Base-by-base conservation (phyloP, 2,888 invertebrate genomes). In the Notodonta ziczac region DNA sequence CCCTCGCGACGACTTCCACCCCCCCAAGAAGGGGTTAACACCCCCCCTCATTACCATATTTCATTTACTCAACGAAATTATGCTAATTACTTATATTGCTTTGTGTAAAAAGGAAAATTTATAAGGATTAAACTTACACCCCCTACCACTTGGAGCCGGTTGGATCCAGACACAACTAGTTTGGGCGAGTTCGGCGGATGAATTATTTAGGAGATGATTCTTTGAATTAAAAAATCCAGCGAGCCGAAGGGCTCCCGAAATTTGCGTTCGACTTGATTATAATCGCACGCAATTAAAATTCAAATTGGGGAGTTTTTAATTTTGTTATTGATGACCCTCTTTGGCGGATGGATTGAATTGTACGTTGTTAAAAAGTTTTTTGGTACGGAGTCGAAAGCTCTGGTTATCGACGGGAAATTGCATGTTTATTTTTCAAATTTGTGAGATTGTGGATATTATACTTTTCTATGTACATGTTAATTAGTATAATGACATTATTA, bases 41-140 rank as follows among this genome's bases (percentile, higher is more conserved):
- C 85, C 88, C 87, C 51, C 52, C 91, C 93, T 93, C 87, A 93
- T 93, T 93, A 93, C 92, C 93, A 93, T 93, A 93, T 93, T 93
- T 93, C 93, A 93, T 93, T 93, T 93, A 93, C 93, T 93, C 93
- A 93, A 93, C 93, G 91, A 93, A 93, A 93, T 93, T 93, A 93
- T 93, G 93, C 93, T 93, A 93, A 93, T 93, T 93, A 93, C 91
- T 93, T 93, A 93, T 93, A 93, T 93, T 93, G 93, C 93, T 93
- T 93, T 93, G 93, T 93, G 93, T 93, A 93, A 93, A 93, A 93
- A 93, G 93, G 93, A 93, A 56, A 93, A 93, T 93, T 93, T 93
- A 93, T 93, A 93, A 93, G 91, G 93, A 93, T 93, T 93, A 93
- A 91, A 91, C 88, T 90, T 89, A 89, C 87, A 87, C 91, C 87